Conservation (phyloP, 2,888 invertebrate species). For the Trachelus stipa region DNA sequence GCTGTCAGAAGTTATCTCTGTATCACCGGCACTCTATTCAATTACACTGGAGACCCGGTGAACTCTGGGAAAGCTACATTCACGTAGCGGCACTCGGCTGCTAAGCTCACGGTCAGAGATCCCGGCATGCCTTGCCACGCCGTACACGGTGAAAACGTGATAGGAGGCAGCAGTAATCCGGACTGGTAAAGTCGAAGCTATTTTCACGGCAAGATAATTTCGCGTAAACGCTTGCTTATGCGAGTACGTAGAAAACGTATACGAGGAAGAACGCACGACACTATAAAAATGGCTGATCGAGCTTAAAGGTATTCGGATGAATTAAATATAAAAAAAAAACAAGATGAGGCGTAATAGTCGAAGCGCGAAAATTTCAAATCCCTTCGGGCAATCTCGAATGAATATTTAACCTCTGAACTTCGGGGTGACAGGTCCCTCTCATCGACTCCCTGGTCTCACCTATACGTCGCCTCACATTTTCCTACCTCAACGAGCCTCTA, state of each 20-base stretch:
- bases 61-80: not conserved
- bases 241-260: not conserved
- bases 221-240: not conserved
- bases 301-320: not conserved
- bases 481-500: not conserved
- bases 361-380: constrained; percentile 38
- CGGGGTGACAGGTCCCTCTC: not conserved
- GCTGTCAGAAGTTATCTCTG: constrained; percentile 44
- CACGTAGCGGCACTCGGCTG: not conserved
- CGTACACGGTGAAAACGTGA: not conserved
- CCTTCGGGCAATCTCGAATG: constrained; percentile 44
- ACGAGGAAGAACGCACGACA: not conserved
- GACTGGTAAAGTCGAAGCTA: not conserved
- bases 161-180: not conserved
- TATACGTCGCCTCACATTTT: not conserved
- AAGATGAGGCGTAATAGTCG: not conserved
- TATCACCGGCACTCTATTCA: constrained; percentile 50
- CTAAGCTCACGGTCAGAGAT: not conserved
- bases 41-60: constrained; percentile 49
- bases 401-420: constrained; percentile 46
- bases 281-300: not conserved
- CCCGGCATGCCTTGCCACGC: not conserved
- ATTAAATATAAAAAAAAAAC: not conserved
- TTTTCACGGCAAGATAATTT: not conserved
- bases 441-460: not conserved